Percentiles rank a stretch among this genome's conserved stretches.
Conservation (phyloP, 1,140 invertebrate genomes). For the Heliothis subflexa region DNA sequence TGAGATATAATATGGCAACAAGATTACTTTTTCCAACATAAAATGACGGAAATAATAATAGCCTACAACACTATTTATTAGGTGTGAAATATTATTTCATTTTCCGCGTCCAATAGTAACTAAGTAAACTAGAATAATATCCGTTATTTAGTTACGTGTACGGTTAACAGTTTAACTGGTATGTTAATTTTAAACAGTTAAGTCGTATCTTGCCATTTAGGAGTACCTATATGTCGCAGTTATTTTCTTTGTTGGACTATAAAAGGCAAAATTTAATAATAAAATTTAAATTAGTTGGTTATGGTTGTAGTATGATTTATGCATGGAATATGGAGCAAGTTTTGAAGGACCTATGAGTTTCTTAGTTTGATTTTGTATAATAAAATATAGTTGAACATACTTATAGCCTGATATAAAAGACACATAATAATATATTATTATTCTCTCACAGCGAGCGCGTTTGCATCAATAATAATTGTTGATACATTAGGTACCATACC, state of each 20-base stretch:
- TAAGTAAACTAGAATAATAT: conserved; percentile 14
- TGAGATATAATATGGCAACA: not conserved
- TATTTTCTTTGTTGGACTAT: conserved; percentile 26
- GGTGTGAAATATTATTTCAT: conserved; percentile 30
- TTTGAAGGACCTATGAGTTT: not conserved
- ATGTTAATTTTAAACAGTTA: conserved; percentile 19
- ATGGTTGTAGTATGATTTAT: conserved; percentile 8
- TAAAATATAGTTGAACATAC: too few species aligned
- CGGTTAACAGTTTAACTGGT: conserved; percentile 12
- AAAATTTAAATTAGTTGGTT: conserved; percentile 21
- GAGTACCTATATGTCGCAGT: not conserved
- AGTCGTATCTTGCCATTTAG: conserved; percentile 1
- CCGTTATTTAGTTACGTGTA: conserved; percentile 26
- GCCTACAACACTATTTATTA: conserved; percentile 24
- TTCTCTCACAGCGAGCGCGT: too few species aligned
- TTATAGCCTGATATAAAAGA: too few species aligned
- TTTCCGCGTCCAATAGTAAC: conserved; percentile 6
- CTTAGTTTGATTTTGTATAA: too few species aligned
- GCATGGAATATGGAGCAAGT: conserved; percentile 6
- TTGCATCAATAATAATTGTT: too few species aligned
- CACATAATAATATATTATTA: too few species aligned
- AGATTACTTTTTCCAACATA: not conserved
- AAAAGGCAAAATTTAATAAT: conserved; percentile 40
- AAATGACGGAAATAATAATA: conserved; percentile 1
- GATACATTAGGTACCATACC: too few species aligned